Evolutionary conservation across 2,113 vertebrate species (phyloP).

Genomic region (Gorsachius goisagi): DNA sequence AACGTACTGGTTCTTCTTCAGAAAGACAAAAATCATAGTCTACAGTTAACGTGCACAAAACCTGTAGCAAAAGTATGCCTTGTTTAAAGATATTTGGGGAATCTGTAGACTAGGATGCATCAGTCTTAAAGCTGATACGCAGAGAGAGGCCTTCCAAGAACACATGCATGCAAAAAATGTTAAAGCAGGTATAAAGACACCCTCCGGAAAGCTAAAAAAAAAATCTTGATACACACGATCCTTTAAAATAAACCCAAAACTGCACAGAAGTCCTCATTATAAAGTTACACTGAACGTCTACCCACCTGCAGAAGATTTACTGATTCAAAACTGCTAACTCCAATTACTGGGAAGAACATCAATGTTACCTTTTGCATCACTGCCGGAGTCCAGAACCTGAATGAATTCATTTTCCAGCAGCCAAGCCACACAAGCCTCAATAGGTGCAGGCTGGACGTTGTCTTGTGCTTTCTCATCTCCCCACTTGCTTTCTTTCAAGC

Average conservation of each 20-base stretch:
- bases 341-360: not conserved
- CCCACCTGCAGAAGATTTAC: not conserved
- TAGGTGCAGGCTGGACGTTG: constrained; percentile 71
- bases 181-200: not conserved
- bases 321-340: not conserved
- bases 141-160: not conserved
- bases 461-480: constrained; percentile 49
- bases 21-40: not conserved
- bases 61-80: not conserved
- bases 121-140: not conserved
- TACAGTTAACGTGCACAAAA: not conserved
- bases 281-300: not conserved
- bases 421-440: constrained; percentile 90
- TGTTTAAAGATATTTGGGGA: not conserved
- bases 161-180: not conserved
- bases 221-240: not conserved
- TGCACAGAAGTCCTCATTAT: not conserved
- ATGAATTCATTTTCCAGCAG: constrained; percentile 95
- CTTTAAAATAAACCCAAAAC: not conserved
- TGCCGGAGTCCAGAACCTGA: constrained; percentile 75
- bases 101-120: not conserved
- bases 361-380: constrained; percentile 70
- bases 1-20: not conserved
- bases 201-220: not conserved
- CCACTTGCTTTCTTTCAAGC: constrained; percentile 54